Conservation (phyloP, 2,113 vertebrate species). For the Muntiacus reevesi region DNA sequence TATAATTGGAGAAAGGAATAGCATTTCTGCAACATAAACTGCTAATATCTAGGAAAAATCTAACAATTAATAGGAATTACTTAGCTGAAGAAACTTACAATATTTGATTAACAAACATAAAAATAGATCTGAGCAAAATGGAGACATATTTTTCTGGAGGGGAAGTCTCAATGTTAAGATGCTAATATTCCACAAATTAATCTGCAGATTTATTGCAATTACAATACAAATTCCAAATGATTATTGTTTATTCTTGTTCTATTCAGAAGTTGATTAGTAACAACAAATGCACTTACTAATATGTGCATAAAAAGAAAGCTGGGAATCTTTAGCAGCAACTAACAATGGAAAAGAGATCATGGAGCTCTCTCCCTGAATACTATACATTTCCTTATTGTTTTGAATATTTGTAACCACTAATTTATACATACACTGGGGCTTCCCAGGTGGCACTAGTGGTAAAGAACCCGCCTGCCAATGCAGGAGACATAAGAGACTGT, state of each 20-base stretch:
- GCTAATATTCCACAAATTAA: not conserved
- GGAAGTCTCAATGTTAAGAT: not conserved
- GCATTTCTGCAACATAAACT: not conserved
- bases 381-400: not conserved
- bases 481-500: not conserved
- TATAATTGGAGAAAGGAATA: not conserved
- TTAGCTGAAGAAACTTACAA: slow-evolving; percentile 22
- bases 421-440: not conserved
- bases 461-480: not conserved
- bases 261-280: slow-evolving; percentile 25
- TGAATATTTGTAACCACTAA: not conserved
- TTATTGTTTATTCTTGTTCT: slow-evolving; percentile 16
- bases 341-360: not conserved
- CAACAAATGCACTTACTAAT: not conserved
- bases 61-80: slow-evolving; percentile 6
- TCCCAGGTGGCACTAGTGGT: not conserved
- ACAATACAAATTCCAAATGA: not conserved
- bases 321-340: not conserved
- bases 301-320: slow-evolving; percentile 3
- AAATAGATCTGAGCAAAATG: slow-evolving; percentile 8
- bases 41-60: not conserved
- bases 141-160: not conserved
- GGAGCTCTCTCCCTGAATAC: not conserved
- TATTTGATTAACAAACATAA: not conserved
- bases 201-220: slow-evolving; percentile 6